Evolutionary conservation across 2,888 invertebrate genomes (phyloP).

Genomic region (Falcaria lacertinaria): DNA sequence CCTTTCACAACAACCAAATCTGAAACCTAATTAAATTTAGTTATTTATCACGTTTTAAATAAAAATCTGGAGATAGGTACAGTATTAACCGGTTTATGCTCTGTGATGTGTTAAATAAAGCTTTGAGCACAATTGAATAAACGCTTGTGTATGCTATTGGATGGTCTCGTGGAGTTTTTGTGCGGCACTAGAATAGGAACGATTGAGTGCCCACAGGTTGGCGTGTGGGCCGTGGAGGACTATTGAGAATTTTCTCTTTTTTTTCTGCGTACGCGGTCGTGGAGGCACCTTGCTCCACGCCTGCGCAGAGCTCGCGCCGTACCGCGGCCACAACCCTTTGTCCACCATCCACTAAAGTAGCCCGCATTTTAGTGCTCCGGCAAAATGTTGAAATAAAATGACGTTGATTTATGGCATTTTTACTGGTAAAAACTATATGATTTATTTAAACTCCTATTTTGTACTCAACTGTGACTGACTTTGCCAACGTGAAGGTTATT

Average conservation of each 20-base stretch:
- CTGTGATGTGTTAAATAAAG: neutral
- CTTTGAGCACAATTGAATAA: constrained; percentile 2
- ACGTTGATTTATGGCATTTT: constrained; percentile 44
- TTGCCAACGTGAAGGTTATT: neutral
- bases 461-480: constrained; percentile 4
- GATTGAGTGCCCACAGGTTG: constrained; percentile 74
- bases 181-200: constrained; percentile 52
- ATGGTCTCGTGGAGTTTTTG: constrained; percentile 38
- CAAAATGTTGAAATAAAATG: constrained; percentile 54
- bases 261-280: constrained; percentile 53
- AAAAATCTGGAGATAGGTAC: neutral
- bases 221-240: constrained; percentile 75
- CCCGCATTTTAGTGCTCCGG: constrained; percentile 55
- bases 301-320: constrained; percentile 5
- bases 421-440: constrained; percentile 42
- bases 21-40: neutral
- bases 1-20: neutral
- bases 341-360: constrained; percentile 61
- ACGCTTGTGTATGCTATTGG: constrained; percentile 3
- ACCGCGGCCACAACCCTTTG: too few relatives aligned
- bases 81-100: neutral
- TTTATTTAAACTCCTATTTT: constrained; percentile 41
- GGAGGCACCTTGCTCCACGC: constrained; percentile 20
- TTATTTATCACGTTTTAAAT: neutral
- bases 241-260: constrained; percentile 61